These are phyloP conservation scores for Meles meles DNA, from an alignment of 2,113 vertebrate species.

Conservation along the genomic window DNA sequence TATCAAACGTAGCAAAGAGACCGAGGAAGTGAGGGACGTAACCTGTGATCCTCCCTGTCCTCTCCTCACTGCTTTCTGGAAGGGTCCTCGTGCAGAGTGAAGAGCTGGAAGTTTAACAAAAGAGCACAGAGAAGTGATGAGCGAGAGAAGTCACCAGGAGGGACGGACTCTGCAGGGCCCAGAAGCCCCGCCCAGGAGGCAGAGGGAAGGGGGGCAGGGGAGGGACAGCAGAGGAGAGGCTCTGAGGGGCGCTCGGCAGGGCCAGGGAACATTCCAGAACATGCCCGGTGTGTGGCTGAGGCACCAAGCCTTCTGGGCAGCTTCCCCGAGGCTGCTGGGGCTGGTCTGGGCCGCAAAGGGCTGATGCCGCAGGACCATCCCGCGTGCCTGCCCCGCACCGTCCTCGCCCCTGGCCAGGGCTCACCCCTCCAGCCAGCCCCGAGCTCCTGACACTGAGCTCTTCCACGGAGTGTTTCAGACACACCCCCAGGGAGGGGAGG, in stretches of 20 bases:
- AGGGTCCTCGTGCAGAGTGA: neutral
- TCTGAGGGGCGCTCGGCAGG: neutral
- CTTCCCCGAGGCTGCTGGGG: neutral
- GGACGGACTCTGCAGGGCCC: neutral
- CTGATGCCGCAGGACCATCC: accelerated
- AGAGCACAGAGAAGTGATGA: neutral
- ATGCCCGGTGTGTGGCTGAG: neutral
- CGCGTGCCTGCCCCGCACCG: neutral
- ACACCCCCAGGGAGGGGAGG: neutral
- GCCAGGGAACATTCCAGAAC: neutral
- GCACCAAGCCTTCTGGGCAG: neutral
- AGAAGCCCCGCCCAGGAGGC: neutral
- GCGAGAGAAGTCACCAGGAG: neutral
- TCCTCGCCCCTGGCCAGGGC: neutral
- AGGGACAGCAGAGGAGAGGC: neutral
- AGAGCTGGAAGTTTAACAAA: neutral
- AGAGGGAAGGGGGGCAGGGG: neutral
- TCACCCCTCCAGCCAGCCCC: neutral
- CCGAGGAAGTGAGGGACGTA: neutral
- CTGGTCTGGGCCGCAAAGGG: neutral
- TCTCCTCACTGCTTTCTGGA: neutral
- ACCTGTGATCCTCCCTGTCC: neutral
- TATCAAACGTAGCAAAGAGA: neutral
- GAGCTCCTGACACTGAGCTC: neutral
- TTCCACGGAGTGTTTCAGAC: neutral